These are phyloP conservation scores for Limnephilus auricula DNA, from an alignment of 2,888 invertebrate genomes.

Conservation along the genomic window DNA sequence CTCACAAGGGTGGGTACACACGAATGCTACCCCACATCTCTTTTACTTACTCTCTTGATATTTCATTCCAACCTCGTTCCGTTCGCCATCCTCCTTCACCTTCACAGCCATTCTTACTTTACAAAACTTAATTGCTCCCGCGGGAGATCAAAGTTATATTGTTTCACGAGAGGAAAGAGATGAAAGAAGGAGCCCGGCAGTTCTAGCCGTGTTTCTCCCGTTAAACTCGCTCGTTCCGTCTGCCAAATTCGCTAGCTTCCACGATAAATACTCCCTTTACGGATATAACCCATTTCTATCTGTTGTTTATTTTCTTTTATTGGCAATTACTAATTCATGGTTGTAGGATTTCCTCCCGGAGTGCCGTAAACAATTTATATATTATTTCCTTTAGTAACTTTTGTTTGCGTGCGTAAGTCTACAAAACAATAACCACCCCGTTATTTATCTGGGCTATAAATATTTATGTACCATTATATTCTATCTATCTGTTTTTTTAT, in stretches of 20 bases:
- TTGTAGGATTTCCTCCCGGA: slow-evolving; percentile 39
- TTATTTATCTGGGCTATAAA: background rate
- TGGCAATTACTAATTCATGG: slow-evolving; percentile 53
- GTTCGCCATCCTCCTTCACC: slow-evolving; percentile 53
- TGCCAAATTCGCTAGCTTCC: slow-evolving; percentile 15
- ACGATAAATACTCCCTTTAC: slow-evolving; percentile 40
- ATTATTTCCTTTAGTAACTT: slow-evolving; percentile 9
- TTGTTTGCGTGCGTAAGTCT: background rate
- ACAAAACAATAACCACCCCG: background rate
- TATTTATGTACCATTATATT: too few relatives aligned
- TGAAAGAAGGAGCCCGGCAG: slow-evolving; percentile 13
- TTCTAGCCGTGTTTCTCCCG: slow-evolving; percentile 12
- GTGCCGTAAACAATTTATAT: slow-evolving; percentile 51
- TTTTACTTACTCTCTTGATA: slow-evolving; percentile 58
- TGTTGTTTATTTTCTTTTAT: slow-evolving; percentile 48
- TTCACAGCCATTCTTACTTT: slow-evolving; percentile 55
- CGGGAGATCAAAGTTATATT: slow-evolving; percentile 65
- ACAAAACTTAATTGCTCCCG: slow-evolving; percentile 65
- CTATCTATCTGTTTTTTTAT: too few relatives aligned
- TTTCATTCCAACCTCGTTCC: slow-evolving; percentile 60
- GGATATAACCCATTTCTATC: slow-evolving; percentile 38
- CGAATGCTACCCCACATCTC: slow-evolving; percentile 25
- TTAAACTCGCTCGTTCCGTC: slow-evolving; percentile 19
- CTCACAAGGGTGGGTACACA: slow-evolving; percentile 39
- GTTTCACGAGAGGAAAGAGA: slow-evolving; percentile 56